These are phyloP conservation scores for Acholoe squamosa DNA, from an alignment of 2,888 invertebrate species.

Conservation along the genomic window DNA sequence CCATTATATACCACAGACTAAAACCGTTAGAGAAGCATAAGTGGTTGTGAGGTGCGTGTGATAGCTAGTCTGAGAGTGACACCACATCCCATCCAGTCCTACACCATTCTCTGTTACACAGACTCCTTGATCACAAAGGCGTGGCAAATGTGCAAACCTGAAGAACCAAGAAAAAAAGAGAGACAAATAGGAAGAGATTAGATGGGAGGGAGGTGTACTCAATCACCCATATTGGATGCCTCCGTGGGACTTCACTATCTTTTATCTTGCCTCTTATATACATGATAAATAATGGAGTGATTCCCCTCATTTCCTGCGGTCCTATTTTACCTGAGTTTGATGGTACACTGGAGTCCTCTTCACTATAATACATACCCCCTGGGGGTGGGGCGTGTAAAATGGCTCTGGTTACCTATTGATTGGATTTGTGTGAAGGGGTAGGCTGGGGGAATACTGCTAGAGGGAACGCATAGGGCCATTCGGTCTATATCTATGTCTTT, in stretches of 20 bases:
- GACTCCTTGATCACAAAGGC: background rate
- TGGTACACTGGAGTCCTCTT: background rate
- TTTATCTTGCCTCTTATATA: background rate
- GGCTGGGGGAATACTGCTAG: too few species aligned
- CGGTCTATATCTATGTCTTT: too few species aligned
- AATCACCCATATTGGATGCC: background rate
- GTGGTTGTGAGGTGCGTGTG: background rate
- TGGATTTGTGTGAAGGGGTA: too few species aligned
- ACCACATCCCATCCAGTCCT: background rate
- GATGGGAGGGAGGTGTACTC: background rate
- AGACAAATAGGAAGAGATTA: too few species aligned
- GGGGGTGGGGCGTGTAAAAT: background rate
- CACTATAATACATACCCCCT: too few species aligned
- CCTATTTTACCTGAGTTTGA: background rate
- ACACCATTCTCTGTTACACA: background rate
- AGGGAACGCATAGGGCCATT: too few species aligned
- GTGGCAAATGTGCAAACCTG: conserved; percentile 17
- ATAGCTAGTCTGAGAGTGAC: background rate
- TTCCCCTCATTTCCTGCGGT: background rate
- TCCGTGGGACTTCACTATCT: background rate
- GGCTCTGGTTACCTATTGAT: background rate
- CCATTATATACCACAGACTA: too few species aligned
- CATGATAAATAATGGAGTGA: background rate
- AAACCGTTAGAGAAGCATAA: background rate
- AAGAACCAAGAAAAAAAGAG: background rate